Evolutionary conservation across 2,888 invertebrate species (phyloP).

Genomic region (Orgyia antiqua): DNA sequence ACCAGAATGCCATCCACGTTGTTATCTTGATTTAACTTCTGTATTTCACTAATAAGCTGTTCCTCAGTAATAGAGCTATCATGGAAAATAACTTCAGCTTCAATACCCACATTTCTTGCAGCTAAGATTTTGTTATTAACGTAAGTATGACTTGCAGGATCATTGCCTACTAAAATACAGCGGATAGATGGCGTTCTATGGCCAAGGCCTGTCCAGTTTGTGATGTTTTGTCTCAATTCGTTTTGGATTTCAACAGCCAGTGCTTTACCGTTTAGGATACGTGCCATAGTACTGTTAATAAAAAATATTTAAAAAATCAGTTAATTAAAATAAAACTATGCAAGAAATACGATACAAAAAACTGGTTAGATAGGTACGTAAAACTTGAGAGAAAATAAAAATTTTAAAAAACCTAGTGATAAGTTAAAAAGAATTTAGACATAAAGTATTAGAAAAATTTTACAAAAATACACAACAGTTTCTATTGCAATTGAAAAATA

Average conservation of each 20-base stretch:
- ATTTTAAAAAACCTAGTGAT: too few species aligned
- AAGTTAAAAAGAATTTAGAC: too few species aligned
- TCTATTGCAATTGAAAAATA: too few species aligned
- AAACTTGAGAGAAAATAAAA: too few species aligned
- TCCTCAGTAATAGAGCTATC: slow-evolving; percentile 79
- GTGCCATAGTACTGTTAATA: slow-evolving; percentile 73
- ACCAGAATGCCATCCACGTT: slow-evolving; percentile 90
- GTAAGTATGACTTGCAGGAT: slow-evolving; percentile 91
- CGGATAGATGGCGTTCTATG: slow-evolving; percentile 84
- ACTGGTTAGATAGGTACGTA: too few species aligned
- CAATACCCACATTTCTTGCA: slow-evolving; percentile 79
- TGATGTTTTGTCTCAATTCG: slow-evolving; percentile 81
- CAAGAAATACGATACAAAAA: too few species aligned
- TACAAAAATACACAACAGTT: too few species aligned
- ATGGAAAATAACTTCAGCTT: slow-evolving; percentile 82
- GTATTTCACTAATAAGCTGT: slow-evolving; percentile 81
- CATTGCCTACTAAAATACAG: slow-evolving; percentile 90
- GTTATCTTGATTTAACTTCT: slow-evolving; percentile 82
- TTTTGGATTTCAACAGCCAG: slow-evolving; percentile 83
- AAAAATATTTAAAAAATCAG: slow-evolving; percentile 4
- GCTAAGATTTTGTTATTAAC: slow-evolving; percentile 87
- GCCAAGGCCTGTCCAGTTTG: slow-evolving; percentile 79
- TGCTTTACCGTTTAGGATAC: slow-evolving; percentile 85
- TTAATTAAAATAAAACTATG: too few species aligned
- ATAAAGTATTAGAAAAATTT: too few species aligned